Evolutionary conservation across 2,113 vertebrate genomes (phyloP), one percentile per base, ranked within the genome.

Genomic region (Phalacrocorax brasilianus): DNA sequence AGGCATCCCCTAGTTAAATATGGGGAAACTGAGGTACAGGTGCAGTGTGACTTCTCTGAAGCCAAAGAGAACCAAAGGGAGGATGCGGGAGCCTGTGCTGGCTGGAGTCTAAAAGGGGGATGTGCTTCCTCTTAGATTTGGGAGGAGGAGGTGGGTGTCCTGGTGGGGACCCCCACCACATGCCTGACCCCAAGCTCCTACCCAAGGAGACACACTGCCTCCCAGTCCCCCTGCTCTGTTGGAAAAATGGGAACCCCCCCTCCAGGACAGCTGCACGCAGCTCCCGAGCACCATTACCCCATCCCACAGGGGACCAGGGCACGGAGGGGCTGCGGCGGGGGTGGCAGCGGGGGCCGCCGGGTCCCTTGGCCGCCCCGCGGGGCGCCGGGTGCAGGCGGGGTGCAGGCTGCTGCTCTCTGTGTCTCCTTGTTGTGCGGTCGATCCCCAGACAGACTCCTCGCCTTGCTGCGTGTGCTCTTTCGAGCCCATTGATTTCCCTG

Each of bases 401-500:
- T 70, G 47, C 70, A 32, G 82, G 77, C 73, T 84, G 96, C 93
- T 44, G 91, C 89, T 95, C 94, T 35, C 95, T 56, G 85, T 81
- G 89, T 93, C 96, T 97, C 96, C 95, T 89, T 89, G 92, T 65
- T 35, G 93, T 28, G 75, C 84, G 94, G 93, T 97, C 94, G 96
- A 97, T 97, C 94, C 95, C 94, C 96, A 96, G 96, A 96, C 96
- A 89, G 97, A 89, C 96, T 97, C 97, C 96, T 95, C 85, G 96
- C 96, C 89, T 96, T 94, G 96, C 96, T 94, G 97, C 89, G 93
- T 96, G 94, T 91, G 95, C 96, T 95, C 91, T 97, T 97, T 97
- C 72, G 93, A 94, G 92, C 89, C 89, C 97, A 98, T 98, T 92
- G 97, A 98, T 97, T 97, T 96, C 96, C 97, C 92, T 81, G 95